These are phyloP conservation scores for Corydoras maculifer DNA, from an alignment of 2,113 vertebrate species.

Conservation along the genomic window DNA sequence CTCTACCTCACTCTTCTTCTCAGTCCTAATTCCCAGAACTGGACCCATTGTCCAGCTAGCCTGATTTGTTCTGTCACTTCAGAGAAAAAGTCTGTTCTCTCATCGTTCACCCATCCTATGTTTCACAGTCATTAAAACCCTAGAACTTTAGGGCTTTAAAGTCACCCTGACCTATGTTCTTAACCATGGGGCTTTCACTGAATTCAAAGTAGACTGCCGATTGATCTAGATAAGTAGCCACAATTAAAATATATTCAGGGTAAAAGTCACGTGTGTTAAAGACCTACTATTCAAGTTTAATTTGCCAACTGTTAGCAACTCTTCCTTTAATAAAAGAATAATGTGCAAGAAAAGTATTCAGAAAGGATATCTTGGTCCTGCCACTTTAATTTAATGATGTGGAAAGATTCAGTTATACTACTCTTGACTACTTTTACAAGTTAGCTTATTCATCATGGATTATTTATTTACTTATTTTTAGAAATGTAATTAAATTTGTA, in stretches of 20 bases:
- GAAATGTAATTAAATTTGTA: too few species aligned
- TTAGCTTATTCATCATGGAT: too few species aligned
- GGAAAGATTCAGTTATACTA: too few species aligned
- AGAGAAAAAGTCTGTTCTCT: conserved; percentile 22
- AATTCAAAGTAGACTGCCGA: conserved; percentile 62
- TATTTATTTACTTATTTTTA: too few species aligned
- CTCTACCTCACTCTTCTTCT: conserved; percentile 35
- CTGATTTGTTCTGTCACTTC: conserved; percentile 55
- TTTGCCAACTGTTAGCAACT: too few species aligned
- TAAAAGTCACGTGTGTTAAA: background rate
- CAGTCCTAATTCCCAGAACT: conserved; percentile 34
- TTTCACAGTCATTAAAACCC: conserved; percentile 65
- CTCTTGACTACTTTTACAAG: too few species aligned
- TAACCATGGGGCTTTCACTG: conserved; percentile 44
- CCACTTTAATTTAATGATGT: too few species aligned
- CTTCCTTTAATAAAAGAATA: too few species aligned
- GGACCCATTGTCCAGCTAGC: conserved; percentile 44
- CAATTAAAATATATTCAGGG: conserved; percentile 55
- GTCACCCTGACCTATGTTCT: conserved; percentile 60
- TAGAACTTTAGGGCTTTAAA: conserved; percentile 62
- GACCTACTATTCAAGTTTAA: too few species aligned
- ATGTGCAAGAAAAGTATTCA: too few species aligned
- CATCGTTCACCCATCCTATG: conserved; percentile 37
- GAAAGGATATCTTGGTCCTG: too few species aligned
- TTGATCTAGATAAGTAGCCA: conserved; percentile 64